Evolutionary conservation across 2,888 invertebrate species (phyloP).

Genomic region (Eupithecia subumbrata): DNA sequence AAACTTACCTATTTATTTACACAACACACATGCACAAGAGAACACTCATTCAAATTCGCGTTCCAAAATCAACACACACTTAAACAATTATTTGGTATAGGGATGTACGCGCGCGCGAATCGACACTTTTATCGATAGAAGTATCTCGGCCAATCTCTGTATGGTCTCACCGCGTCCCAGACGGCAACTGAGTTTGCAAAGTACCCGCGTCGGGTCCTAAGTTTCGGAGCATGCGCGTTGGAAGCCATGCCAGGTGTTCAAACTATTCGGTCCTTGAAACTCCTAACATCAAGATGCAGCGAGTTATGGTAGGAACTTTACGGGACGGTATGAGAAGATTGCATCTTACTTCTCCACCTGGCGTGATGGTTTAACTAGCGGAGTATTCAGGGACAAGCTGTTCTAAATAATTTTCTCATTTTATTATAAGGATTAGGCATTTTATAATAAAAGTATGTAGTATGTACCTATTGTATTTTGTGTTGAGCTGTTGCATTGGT

Average conservation of each 20-base stretch:
- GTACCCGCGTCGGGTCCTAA: slow-evolving; percentile 58
- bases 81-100: slow-evolving; percentile 27
- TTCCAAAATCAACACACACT: slow-evolving; percentile 34
- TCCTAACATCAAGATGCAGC: slow-evolving; percentile 45
- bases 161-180: slow-evolving; percentile 44
- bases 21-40: slow-evolving; percentile 29
- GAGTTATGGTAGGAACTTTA: slow-evolving; percentile 23
- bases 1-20: slow-evolving; percentile 39
- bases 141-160: slow-evolving; percentile 18
- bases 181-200: slow-evolving; percentile 61
- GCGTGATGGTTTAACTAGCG: not conserved
- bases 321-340: not conserved
- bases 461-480: too few relatives aligned
- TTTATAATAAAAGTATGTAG: too few relatives aligned
- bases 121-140: slow-evolving; percentile 32
- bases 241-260: slow-evolving; percentile 51
- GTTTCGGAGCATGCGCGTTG: slow-evolving; percentile 67
- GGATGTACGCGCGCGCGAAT: slow-evolving; percentile 35
- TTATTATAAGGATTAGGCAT: not conserved
- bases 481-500: too few relatives aligned
- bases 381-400: not conserved
- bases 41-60: slow-evolving; percentile 31
- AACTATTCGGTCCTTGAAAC: slow-evolving; percentile 62
- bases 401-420: not conserved
- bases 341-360: not conserved